Base-by-base conservation (phyloP, 2,113 vertebrate genomes). In the Chinchilla lanigera region DNA sequence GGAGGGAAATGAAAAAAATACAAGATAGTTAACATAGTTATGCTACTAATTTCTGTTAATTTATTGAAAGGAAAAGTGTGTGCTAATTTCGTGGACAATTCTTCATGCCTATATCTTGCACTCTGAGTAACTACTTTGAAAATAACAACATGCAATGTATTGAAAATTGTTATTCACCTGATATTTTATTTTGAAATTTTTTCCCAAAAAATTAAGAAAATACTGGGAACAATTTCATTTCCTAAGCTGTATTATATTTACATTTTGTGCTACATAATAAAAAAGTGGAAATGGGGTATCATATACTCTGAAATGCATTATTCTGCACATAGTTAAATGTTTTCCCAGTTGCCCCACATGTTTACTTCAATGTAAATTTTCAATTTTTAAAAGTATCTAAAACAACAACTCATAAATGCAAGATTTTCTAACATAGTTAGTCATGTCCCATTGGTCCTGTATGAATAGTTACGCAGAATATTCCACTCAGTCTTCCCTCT, bases 281-380 rank as follows among this genome's bases (percentile, higher is more conserved):
- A 35, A 60, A 73, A 52, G 30, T 73, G 41, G 10, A 5, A 33
- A 95, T 67, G 19, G 12, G 30, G 1, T 56, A 83, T 65, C 41
- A 56, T n/a, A 78, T 81, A 60, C 3, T 47, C 63, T 1, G 47
- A 26, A 69, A 16, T 56, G 3, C 30, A 75, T n/a, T 61, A 38
- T 1, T 86, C 2, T 63, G 17, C 0, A 58, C 17, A 87, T 44
- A 65, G 60, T 54, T 22, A 73, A 93, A 73, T 78, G 24, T 50
- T 30, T 81, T 41, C 54, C 47, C 35, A 77, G 35, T 1, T 10
- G 63, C 56, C 8, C 30, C 30, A 60, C 24, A 22, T 91, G 19
- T 89, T 78, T 73, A 71, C 86, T 92, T 92, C 47, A 56, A 88
- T 65, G 86, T 65, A 81, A 81, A 65, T 86, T 93, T 96, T 87